These are phyloP conservation scores for Acholoe squamosa DNA, from an alignment of 2,888 invertebrate genomes.

Conservation along the genomic window DNA sequence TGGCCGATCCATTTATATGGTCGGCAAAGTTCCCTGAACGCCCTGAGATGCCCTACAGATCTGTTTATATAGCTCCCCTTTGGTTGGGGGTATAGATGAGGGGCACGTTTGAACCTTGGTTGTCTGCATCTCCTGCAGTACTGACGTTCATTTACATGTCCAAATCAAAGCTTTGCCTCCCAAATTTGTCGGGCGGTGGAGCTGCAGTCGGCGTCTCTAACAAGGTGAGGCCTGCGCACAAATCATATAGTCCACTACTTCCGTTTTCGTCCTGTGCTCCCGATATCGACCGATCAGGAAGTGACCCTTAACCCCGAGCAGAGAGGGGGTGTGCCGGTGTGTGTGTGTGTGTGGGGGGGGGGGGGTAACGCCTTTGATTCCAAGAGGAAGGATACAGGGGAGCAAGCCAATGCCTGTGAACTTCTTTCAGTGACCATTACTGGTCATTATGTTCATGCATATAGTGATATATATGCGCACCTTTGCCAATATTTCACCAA, in stretches of 20 bases:
- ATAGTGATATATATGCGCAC: no score
- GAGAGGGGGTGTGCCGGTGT: neutral
- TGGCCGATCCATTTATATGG: no score
- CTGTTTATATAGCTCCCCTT: no score
- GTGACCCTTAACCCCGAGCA: slow-evolving; percentile 45
- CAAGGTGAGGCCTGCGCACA: slow-evolving; percentile 48
- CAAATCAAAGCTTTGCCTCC: slow-evolving; percentile 48
- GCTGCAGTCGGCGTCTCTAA: neutral
- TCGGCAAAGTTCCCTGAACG: no score
- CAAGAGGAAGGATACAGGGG: neutral
- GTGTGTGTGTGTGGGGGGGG: no score
- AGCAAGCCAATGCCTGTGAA: no score
- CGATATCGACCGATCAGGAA: slow-evolving; percentile 57
- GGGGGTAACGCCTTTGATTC: slow-evolving; percentile 22
- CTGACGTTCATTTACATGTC: slow-evolving; percentile 32
- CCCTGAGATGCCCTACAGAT: no score
- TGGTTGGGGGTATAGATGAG: no score
- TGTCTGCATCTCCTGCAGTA: neutral
- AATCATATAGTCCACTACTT: slow-evolving; percentile 59
- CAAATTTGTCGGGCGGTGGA: neutral
- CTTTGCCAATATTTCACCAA: no score
- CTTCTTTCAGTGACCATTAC: no score
- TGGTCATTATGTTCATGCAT: no score
- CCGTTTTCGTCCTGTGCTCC: neutral
- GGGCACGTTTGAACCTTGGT: no score